These are phyloP conservation scores for Chydorus sphaericus DNA, from an alignment of 2,888 invertebrate genomes.

Conservation along the genomic window DNA sequence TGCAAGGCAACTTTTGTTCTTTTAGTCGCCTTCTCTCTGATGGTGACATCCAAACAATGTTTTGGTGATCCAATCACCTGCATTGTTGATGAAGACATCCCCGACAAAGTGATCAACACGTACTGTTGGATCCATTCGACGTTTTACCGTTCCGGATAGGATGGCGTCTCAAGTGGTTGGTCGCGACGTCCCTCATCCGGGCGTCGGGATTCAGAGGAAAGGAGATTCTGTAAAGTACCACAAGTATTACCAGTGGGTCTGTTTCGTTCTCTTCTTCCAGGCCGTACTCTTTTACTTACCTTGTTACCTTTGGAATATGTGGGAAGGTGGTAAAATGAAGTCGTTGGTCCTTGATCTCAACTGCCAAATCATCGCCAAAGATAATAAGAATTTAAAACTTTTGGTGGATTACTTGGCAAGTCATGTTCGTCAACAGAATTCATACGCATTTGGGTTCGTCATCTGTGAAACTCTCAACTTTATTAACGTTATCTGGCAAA, in stretches of 20 bases:
- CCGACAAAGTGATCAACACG: conserved; percentile 9
- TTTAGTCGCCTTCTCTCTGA: conserved; percentile 31
- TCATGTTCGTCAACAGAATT: conserved; percentile 57
- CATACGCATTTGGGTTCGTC: conserved; percentile 64
- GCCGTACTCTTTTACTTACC: conserved; percentile 71
- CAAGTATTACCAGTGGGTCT: conserved; percentile 25
- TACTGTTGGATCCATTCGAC: not conserved
- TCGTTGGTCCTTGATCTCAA: conserved; percentile 59
- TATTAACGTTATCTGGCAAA: too few species aligned
- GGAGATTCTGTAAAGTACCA: not conserved
- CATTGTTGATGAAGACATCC: conserved; percentile 22
- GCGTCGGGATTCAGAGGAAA: not conserved
- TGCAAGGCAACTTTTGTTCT: conserved; percentile 26
- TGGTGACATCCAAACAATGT: conserved; percentile 34
- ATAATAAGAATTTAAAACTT: conserved; percentile 59
- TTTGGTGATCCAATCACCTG: conserved; percentile 38
- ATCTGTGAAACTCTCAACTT: too few species aligned
- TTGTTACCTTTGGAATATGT: conserved; percentile 66
- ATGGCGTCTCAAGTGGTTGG: not conserved
- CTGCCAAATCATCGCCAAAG: conserved; percentile 62
- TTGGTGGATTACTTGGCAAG: conserved; percentile 50
- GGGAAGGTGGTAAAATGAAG: conserved; percentile 68
- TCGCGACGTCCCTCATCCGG: not conserved
- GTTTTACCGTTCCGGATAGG: too few species aligned
- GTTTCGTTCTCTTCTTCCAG: conserved; percentile 26